Percentiles rank a stretch among this genome's conserved stretches.
Evolutionary conservation across 2,113 vertebrate species (phyloP).

Genomic region (Piprites chloris): DNA sequence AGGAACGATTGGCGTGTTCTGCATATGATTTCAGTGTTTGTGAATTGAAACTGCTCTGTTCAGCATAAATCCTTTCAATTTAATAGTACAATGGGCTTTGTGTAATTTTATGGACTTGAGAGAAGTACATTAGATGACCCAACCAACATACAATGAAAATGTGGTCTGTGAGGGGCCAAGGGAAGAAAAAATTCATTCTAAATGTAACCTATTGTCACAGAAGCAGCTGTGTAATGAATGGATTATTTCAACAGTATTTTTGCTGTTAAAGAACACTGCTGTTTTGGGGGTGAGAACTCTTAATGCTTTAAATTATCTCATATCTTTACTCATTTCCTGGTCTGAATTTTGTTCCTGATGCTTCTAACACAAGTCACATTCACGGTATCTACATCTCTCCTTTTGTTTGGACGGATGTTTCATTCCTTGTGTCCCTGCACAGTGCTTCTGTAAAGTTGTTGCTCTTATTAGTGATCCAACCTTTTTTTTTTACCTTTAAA

Average conservation of each 20-base stretch:
- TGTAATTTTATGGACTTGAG: neutral
- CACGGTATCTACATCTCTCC: rapidly evolving
- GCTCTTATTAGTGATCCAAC: neutral
- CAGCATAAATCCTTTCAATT: neutral
- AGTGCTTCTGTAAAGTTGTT: neutral
- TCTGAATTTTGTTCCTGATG: neutral
- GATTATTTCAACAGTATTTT: neutral
- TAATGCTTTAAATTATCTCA: neutral
- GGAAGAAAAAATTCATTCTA: neutral
- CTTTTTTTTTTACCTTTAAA: neutral
- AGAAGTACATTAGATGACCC: neutral
- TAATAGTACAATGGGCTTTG: neutral
- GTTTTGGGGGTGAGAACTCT: neutral
- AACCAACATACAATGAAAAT: neutral
- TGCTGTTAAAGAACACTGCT: neutral
- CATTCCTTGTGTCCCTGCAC: neutral
- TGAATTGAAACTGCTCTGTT: neutral
- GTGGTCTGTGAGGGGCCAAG: neutral
- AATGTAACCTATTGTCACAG: neutral
- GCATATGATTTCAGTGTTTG: neutral
- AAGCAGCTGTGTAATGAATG: neutral
- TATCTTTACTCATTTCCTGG: neutral
- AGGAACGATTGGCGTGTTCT: neutral
- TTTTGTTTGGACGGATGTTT: neutral
- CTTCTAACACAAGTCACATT: neutral